Base-by-base conservation (phyloP, 2,797 vertebrate species). In the Anguilla pacifica region DNA sequence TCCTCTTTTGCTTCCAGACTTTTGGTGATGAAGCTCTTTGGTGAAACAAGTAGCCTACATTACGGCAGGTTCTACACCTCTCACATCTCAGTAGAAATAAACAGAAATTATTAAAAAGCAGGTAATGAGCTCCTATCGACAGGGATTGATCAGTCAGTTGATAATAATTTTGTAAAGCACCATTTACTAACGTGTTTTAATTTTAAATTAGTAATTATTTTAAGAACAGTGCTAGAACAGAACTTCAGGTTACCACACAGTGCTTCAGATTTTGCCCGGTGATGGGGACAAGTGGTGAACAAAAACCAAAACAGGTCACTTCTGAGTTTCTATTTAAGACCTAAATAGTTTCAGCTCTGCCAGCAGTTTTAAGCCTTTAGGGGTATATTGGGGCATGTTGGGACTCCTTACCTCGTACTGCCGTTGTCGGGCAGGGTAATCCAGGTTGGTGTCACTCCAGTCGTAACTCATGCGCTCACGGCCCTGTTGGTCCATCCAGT, bases 401-500 rank as follows among this genome's bases (percentile, higher is more conserved):
- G 61, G 25, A 59, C 49, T 22, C 15, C 86, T 85, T 92, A 97
- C 98, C 98, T 99, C 98, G 0, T 99, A 99, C 94, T 99, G 98
- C 92, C 96, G 97, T 90, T 98, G 96, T 87, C 98, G 97, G 87
- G 97, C 96, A 0, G 97, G 97, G 91, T 98, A 98, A 95, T 99
- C 98, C 19, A 97, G 96, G 95, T 99, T 99, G 90, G 94, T 93
- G 89, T 99, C 97, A 0, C 98, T 99, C 98, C 98, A 99, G 96
- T 99, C 98, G 0, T 98, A 99, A 89, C 95, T 96, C 91, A 96
- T 92, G 90, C 98, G 96, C 93, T 98, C 98, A 31, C 97, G 97
- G 0, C 97, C 97, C 94, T 99, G 98, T 95, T 99, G 98, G 93
- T 99, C 98, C 95, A 99, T 96, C 98, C 98, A 99, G 96, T 98